Conservation (phyloP, 2,113 vertebrate genomes). For the Trichechus manatus region DNA sequence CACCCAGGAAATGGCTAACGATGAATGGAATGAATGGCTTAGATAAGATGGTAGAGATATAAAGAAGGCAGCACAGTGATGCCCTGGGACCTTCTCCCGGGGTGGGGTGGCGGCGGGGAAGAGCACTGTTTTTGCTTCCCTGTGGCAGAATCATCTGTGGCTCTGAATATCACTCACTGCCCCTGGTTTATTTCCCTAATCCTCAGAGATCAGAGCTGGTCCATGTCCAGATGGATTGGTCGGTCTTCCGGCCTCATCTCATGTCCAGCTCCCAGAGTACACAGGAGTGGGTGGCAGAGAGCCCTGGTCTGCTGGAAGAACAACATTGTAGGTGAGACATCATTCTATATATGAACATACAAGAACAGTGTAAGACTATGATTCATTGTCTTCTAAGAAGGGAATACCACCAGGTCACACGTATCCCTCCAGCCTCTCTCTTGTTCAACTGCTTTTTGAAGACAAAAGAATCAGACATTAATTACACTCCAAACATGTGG, state of each 20-base stretch:
- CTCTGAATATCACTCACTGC: not conserved
- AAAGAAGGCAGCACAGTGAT: not conserved
- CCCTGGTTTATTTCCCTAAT: not conserved
- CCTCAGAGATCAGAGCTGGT: conserved; percentile 26
- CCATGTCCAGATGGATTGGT: not conserved
- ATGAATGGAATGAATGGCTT: not conserved
- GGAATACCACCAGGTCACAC: not conserved
- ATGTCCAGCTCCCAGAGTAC: not conserved
- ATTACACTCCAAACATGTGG: not conserved
- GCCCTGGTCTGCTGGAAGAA: not conserved
- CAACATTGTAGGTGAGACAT: not conserved
- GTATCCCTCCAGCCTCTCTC: not conserved
- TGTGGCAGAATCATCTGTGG: not conserved
- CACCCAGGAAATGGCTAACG: not conserved
- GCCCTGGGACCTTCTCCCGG: not conserved
- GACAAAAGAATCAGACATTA: not conserved
- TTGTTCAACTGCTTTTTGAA: not conserved
- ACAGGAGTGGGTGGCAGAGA: not conserved
- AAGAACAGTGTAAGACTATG: not conserved
- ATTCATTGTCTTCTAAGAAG: not conserved
- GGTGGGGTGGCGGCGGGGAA: not conserved
- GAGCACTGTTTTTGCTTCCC: not conserved
- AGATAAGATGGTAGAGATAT: not conserved
- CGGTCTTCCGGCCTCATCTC: not conserved
- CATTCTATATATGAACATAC: not conserved